Percentiles rank a stretch among this genome's conserved stretches.
These are phyloP conservation scores for Romanomermis culicivorax DNA, from an alignment of 2,888 invertebrate species.

Conservation along the genomic window DNA sequence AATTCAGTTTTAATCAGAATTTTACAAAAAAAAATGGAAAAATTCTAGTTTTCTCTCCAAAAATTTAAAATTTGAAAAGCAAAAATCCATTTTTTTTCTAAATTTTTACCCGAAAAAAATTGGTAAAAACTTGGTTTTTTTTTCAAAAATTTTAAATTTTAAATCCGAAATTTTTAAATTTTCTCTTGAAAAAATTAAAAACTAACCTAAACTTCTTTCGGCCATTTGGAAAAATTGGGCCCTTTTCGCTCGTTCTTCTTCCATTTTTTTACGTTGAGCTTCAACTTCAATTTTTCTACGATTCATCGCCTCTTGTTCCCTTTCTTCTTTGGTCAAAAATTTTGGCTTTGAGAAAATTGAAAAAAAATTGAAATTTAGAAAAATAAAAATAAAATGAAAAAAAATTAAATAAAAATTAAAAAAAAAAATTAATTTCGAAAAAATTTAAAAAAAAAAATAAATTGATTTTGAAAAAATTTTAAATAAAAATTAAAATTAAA, in stretches of 20 bases:
- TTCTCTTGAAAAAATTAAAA: not conserved
- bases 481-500: conserved; percentile 8
- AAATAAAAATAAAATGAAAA: not conserved
- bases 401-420: conserved; percentile 2
- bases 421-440: not conserved
- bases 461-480: conserved; percentile 4
- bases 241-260: conserved; percentile 45
- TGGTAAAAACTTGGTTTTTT: too few relatives aligned
- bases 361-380: not conserved
- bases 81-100: too few relatives aligned
- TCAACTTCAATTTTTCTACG: conserved; percentile 68
- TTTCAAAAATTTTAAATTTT: too few relatives aligned
- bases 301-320: conserved; percentile 67
- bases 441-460: not conserved
- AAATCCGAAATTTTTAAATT: too few relatives aligned
- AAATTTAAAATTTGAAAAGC: too few relatives aligned
- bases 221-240: conserved; percentile 34
- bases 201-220: conserved; percentile 21
- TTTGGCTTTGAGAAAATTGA: conserved; percentile 47
- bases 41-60: too few relatives aligned
- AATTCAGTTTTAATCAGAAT: too few relatives aligned
- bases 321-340: conserved; percentile 83
- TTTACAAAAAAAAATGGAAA: too few relatives aligned
- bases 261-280: conserved; percentile 48
- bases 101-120: too few relatives aligned